phyloP scores from a whole-genome alignment of 2,797 vertebrate genomes.

The Mallotus villosus region DNA sequence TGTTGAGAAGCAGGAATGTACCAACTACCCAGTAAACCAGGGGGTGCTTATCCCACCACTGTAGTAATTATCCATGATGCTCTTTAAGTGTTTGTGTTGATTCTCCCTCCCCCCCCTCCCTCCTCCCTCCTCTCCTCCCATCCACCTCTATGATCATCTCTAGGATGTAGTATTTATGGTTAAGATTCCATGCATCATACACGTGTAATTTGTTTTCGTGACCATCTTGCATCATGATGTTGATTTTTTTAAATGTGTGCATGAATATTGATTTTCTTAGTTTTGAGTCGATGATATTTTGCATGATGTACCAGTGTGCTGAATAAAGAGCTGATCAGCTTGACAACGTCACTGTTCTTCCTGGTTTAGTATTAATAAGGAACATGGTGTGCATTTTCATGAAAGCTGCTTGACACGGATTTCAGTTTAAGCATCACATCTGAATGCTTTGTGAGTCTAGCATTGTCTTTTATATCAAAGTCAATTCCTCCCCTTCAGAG shows the following conservation, averaged over 20 bases:
- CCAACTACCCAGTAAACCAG: constrained; percentile 40
- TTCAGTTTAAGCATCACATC: neutral
- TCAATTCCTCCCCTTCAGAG: too few species aligned
- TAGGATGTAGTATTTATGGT: constrained; percentile 72
- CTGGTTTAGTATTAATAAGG: neutral
- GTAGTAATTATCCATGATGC: constrained; percentile 48
- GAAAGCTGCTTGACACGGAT: too few species aligned
- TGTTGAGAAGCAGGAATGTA: constrained; percentile 67
- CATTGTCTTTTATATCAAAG: neutral
- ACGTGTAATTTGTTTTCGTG: constrained; percentile 68
- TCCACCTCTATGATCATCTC: constrained; percentile 51
- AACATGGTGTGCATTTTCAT: too few species aligned
- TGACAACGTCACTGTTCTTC: constrained; percentile 8
- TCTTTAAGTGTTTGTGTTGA: constrained; percentile 51
- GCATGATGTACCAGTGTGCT: constrained; percentile 89
- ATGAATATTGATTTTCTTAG: constrained; percentile 70
- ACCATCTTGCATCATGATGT: constrained; percentile 58
- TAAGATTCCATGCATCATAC: constrained; percentile 54
- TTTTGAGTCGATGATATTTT: constrained; percentile 68
- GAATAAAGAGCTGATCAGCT: constrained; percentile 91
- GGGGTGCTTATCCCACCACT: constrained; percentile 53
- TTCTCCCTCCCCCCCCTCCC: constrained; percentile 24
- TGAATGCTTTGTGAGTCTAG: neutral
- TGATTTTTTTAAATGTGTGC: constrained; percentile 65
- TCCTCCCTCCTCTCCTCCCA: constrained; percentile 10